Evolutionary conservation across 1,140 invertebrate genomes (phyloP).

Genomic region (Cydia strobilella): DNA sequence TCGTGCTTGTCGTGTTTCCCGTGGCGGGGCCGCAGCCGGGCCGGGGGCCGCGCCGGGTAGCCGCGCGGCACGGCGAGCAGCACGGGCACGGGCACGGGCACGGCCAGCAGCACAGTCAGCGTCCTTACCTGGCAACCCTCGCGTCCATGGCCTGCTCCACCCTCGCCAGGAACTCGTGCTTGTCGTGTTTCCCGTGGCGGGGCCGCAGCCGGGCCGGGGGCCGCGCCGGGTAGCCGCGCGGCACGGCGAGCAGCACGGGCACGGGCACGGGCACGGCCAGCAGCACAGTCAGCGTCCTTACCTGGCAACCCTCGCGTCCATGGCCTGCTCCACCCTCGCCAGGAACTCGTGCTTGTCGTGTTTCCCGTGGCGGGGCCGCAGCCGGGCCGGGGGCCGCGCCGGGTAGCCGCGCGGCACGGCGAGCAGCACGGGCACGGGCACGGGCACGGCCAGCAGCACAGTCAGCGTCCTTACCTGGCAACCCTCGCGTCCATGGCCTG

Average conservation of each 20-base stretch:
- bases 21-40: slow-evolving; percentile 83
- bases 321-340: slow-evolving; percentile 86
- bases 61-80: slow-evolving; percentile 90
- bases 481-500: slow-evolving; percentile 88
- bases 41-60: slow-evolving; percentile 89
- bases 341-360: slow-evolving; percentile 87
- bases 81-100: too few relatives aligned
- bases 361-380: slow-evolving; percentile 83
- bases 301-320: slow-evolving; percentile 86
- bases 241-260: slow-evolving; percentile 92
- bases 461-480: slow-evolving; percentile 84
- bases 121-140: slow-evolving; percentile 81
- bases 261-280: too few relatives aligned
- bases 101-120: slow-evolving; percentile 89
- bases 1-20: slow-evolving; percentile 83
- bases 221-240: slow-evolving; percentile 88
- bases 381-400: slow-evolving; percentile 85
- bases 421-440: slow-evolving; percentile 93
- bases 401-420: slow-evolving; percentile 92
- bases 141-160: slow-evolving; percentile 89
- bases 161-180: slow-evolving; percentile 87
- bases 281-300: slow-evolving; percentile 86
- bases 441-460: slow-evolving; percentile 93
- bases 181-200: slow-evolving; percentile 83
- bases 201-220: slow-evolving; percentile 85